Conservation (phyloP, 2,797 vertebrate species). For the Cuniculus paca region DNA sequence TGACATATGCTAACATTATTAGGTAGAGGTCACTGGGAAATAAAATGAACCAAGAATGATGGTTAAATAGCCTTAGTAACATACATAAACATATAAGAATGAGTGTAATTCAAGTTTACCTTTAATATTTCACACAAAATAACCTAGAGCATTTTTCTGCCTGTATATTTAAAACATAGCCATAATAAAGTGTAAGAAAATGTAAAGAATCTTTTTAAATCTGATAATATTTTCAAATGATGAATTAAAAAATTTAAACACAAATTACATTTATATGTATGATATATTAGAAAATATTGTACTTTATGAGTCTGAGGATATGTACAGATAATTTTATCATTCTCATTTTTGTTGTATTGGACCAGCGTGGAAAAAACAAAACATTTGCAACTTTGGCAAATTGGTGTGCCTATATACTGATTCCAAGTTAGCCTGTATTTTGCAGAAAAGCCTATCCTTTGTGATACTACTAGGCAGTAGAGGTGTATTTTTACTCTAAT, state of each 20-base stretch:
- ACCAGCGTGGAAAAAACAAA: neutral
- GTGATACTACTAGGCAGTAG: neutral
- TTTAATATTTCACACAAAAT: slow-evolving; percentile 1
- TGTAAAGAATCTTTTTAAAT: neutral
- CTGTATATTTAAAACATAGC: neutral
- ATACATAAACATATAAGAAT: neutral
- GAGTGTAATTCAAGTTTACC: neutral
- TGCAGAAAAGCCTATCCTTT: neutral
- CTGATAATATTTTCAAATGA: neutral
- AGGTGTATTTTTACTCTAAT: neutral
- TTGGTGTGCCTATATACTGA: neutral
- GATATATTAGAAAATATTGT: neutral
- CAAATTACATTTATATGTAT: neutral
- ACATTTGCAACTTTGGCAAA: neutral
- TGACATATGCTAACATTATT: neutral
- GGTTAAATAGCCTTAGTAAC: neutral
- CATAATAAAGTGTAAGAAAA: neutral
- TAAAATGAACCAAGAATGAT: neutral
- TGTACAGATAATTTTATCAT: neutral
- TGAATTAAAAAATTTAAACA: neutral
- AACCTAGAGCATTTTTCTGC: neutral
- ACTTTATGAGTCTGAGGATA: neutral
- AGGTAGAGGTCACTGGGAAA: neutral
- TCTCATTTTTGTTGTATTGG: neutral
- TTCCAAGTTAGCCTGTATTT: neutral